Evolutionary conservation across 2,797 vertebrate species (phyloP).

Genomic region (Rhinella marina): DNA sequence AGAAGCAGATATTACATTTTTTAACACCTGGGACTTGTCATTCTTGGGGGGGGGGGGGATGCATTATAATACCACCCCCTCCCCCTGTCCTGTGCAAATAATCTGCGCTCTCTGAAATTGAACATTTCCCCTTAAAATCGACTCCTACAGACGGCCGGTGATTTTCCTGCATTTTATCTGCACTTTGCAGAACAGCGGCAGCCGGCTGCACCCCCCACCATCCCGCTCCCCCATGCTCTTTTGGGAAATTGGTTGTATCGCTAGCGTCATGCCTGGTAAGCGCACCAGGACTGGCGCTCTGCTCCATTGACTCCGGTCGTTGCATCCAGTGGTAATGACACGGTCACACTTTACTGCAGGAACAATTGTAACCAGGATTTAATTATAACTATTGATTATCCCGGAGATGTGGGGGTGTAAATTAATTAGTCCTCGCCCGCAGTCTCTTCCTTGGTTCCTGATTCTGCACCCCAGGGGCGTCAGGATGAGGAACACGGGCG

Average conservation of each 20-base stretch:
- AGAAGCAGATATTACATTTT: too few species aligned
- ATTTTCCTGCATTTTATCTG: constrained; percentile 23
- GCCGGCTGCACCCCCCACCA: neutral
- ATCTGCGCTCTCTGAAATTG: neutral
- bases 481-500: neutral
- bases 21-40: too few species aligned
- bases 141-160: neutral
- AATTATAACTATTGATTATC: constrained; percentile 59
- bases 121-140: neutral
- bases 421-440: constrained; percentile 38
- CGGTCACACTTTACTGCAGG: constrained; percentile 36
- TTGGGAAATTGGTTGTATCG: constrained; percentile 28
- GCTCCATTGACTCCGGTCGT: constrained; percentile 43
- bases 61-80: too few species aligned
- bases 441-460: neutral
- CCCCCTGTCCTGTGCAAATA: too few species aligned
- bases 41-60: too few species aligned
- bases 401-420: constrained; percentile 20
- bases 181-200: neutral
- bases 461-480: neutral
- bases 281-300: constrained; percentile 39
- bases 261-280: constrained; percentile 45
- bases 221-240: neutral
- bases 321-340: constrained; percentile 36
- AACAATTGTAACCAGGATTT: constrained; percentile 55